phyloP scores from a whole-genome alignment of 30 jellyfish, hydroid and myxozoan genomes.

The Sanderia malayensis region DNA sequence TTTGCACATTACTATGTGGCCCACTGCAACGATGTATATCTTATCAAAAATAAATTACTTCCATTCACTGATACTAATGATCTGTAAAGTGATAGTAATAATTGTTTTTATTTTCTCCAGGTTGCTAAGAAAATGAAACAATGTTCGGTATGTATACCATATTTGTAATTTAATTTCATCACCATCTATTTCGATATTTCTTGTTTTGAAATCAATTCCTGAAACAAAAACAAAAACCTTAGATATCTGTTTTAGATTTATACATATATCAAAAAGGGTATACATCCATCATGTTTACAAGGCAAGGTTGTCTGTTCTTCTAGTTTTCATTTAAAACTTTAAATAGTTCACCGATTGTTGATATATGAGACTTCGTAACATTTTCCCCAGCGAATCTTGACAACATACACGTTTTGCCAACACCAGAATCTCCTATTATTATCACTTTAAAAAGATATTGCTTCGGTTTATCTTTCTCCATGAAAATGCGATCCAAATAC shows the following conservation, averaged over 20 bases:
- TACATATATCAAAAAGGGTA: no score
- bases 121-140: no score
- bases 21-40: no score
- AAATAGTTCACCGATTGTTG: conserved; percentile 86
- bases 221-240: conserved; percentile 6
- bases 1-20: no score
- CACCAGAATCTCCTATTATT: conserved; percentile 97
- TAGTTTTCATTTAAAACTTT: neutral
- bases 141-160: conserved; percentile 76
- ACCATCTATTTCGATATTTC: conserved; percentile 68
- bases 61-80: no score
- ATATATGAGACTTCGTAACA: conserved; percentile 89
- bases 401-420: conserved; percentile 93
- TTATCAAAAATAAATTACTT: no score
- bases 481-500: no score
- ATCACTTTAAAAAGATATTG: conserved; percentile 80
- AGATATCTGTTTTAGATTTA: no score
- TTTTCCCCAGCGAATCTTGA: conserved; percentile 98
- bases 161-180: conserved; percentile 86
- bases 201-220: conserved; percentile 97
- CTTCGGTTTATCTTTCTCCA: neutral
- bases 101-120: no score
- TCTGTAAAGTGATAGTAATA: no score
- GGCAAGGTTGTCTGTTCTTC: no score
- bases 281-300: no score